These are phyloP conservation scores for Ammodytes dubius DNA, from an alignment of 2,113 vertebrate genomes.

Conservation along the genomic window DNA sequence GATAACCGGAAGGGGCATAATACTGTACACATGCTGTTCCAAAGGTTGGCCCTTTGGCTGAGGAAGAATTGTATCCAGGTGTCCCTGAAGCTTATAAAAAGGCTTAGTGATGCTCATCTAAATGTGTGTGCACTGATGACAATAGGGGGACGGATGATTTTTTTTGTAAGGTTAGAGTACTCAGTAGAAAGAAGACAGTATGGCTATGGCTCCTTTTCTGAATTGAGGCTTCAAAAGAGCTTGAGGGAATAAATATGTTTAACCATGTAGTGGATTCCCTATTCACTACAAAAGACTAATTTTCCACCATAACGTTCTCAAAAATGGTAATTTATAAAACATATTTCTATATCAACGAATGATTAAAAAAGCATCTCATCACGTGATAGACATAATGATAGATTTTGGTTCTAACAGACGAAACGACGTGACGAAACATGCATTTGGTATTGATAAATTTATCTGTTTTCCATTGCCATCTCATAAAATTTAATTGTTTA, in stretches of 20 bases:
- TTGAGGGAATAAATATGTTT: not conserved
- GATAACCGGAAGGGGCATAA: too few species aligned
- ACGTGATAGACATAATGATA: not conserved
- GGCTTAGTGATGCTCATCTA: not conserved
- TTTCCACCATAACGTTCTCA: not conserved
- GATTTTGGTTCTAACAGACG: not conserved
- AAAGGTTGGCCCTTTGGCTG: not conserved
- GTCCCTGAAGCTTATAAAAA: slow-evolving; percentile 4
- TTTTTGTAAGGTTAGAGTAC: not conserved
- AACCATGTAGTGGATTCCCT: not conserved
- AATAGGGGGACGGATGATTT: not conserved
- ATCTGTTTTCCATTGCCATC: not conserved
- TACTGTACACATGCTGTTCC: not conserved
- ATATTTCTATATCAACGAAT: not conserved
- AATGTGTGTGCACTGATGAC: not conserved
- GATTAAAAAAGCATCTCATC: not conserved
- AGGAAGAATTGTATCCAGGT: not conserved
- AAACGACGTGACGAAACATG: not conserved
- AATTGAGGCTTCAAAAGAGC: not conserved
- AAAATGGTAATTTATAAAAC: not conserved
- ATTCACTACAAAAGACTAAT: not conserved
- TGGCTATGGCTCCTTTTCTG: not conserved
- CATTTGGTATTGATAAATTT: not conserved
- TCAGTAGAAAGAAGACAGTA: not conserved
- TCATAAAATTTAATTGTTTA: not conserved